A percentile compares a stretch with the other conserved stretches of the same genome.
Evolutionary conservation across 2,797 vertebrate genomes (phyloP).

Genomic region (Chiloscyllium punctatum): DNA sequence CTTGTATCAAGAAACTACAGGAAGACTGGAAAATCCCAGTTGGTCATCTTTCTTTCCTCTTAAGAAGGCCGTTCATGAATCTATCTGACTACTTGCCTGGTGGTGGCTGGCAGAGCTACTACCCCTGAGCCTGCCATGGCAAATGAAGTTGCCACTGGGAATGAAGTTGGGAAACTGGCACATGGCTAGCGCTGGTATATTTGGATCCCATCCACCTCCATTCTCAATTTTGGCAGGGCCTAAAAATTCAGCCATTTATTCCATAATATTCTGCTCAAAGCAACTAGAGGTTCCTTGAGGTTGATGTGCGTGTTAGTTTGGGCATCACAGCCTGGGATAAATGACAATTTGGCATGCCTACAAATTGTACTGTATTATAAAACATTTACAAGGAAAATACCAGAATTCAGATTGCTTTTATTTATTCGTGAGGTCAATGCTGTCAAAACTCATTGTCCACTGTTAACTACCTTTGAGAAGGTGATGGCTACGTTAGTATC

Average conservation of each 20-base stretch:
- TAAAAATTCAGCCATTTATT: not conserved
- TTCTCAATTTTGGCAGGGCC: no score
- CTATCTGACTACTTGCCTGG: no score
- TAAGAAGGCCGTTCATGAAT: no score
- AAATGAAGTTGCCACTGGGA: no score
- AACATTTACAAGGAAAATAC: not conserved
- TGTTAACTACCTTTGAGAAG: not conserved
- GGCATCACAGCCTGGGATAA: not conserved
- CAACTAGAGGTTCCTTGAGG: not conserved
- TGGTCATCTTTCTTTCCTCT: no score
- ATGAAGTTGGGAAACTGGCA: no score
- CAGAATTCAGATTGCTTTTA: not conserved
- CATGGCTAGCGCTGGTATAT: no score
- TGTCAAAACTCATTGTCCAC: not conserved
- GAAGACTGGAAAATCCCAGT: no score
- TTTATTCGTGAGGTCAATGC: not conserved
- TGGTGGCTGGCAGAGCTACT: no score
- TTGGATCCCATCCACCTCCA: no score
- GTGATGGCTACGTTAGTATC: not conserved
- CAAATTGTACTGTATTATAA: not conserved
- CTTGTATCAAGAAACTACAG: no score
- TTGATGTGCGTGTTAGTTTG: not conserved
- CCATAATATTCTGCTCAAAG: not conserved
- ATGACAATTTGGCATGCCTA: not conserved
- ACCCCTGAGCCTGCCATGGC: no score